Base-by-base conservation (phyloP, 1,140 invertebrate species). In the Hestina assimilis region DNA sequence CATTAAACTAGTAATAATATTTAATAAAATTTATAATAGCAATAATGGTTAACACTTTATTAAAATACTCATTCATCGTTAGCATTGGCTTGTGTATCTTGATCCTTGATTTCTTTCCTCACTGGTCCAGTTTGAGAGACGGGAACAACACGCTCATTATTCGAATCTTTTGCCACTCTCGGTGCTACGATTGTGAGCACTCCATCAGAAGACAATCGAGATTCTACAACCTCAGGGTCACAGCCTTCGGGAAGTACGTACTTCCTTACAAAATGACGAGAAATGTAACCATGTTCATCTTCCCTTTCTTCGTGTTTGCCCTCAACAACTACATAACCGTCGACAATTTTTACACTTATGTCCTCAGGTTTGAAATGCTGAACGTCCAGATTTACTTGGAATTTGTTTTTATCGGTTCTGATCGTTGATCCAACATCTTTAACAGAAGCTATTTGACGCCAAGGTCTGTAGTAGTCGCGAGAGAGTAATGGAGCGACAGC, bases 351-450 rank as follows among this genome's bases (percentile, higher is more conserved):
- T 0, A 97, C 95, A 3, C 91, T 90, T 11, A 98, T 93, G 75
- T 98, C 96, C 41, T 94, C 92, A 0, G 96, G 95, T 26, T 92
- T 87, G 74, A 97, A 98, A 59, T 97, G 95, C 29, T 95, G 92
- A 0, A 98, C 94, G 73, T 97, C 96, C 64, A 96, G 75, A 61
- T 91, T 92, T 0, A 94, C 92, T 74, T 95, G 91, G 61, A 92
- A 93, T 35, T 79, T 83, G 4, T 83, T 73, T 43, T 79, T 86
- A 35, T 81, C 93, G 17, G 90, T 79, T 59, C 92, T 92, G 47
- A 95, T 91, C 28, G 92, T 94, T 31, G 94, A 93, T 4, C 93
- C 92, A n/a, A 93, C 91, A 63, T 93, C 92, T 73, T 93, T 91
- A 53, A 91, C 89, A 23, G 90, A 88, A 40, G 93, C 75, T 17